Percentiles rank a stretch among this genome's conserved stretches.
Evolutionary conservation across 2,113 vertebrate species (phyloP).

Genomic region (Grammomys surdaster): DNA sequence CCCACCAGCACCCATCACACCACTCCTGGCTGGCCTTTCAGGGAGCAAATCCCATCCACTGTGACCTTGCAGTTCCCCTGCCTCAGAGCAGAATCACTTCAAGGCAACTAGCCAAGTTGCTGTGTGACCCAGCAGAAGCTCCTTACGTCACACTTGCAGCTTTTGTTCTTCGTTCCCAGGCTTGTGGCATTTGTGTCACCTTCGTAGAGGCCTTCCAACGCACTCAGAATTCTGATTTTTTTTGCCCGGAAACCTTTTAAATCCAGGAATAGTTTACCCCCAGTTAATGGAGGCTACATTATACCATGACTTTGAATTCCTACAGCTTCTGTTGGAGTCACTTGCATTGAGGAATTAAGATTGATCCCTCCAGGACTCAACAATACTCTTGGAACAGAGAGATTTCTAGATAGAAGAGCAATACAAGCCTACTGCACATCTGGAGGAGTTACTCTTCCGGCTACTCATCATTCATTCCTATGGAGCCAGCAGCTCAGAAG

Average conservation of each 20-base stretch:
- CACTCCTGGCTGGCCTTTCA: constrained; percentile 77
- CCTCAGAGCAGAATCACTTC: constrained; percentile 45
- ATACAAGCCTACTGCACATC: constrained; percentile 8
- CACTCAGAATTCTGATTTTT: constrained; percentile 1
- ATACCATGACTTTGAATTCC: constrained; percentile 54
- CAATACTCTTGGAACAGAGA: constrained; percentile 69
- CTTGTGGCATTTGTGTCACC: constrained; percentile 54
- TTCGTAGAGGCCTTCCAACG: constrained; percentile 62
- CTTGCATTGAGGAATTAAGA: constrained; percentile 63
- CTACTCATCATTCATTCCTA: constrained; percentile 55
- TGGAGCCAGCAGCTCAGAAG: constrained; percentile 37
- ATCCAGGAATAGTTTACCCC: constrained; percentile 60
- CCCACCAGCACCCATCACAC: background rate
- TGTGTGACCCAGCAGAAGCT: constrained; percentile 71
- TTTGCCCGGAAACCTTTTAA: constrained; percentile 27
- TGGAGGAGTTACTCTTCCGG: background rate
- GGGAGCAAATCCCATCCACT: constrained; percentile 28
- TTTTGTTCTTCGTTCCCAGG: constrained; percentile 61
- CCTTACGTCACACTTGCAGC: constrained; percentile 78
- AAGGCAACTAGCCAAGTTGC: constrained; percentile 68
- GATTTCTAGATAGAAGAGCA: constrained; percentile 49
- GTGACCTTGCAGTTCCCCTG: constrained; percentile 6
- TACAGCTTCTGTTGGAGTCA: constrained; percentile 63
- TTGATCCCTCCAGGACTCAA: constrained; percentile 72
- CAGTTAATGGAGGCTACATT: constrained; percentile 2